These are phyloP conservation scores for Parnassius smintheus DNA, from an alignment of 2,888 invertebrate species.

Conservation along the genomic window DNA sequence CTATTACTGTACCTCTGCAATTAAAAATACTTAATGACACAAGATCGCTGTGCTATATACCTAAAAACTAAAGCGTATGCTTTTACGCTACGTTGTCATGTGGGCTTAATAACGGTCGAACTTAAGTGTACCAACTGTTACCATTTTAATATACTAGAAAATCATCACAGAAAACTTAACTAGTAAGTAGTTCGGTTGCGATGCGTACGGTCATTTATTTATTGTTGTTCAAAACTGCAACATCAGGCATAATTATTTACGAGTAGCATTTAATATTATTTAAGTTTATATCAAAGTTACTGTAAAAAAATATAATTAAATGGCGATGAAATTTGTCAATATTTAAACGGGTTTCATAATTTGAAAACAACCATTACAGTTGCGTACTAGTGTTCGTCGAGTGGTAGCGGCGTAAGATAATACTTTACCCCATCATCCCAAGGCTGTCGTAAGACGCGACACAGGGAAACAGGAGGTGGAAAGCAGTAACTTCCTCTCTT, in stretches of 20 bases:
- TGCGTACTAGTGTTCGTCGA: too few relatives aligned
- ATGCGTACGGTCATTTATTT: conserved; percentile 10
- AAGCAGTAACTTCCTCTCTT: too few relatives aligned
- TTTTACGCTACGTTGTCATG: conserved; percentile 25
- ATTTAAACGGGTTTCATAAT: too few relatives aligned
- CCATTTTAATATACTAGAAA: conserved; percentile 20
- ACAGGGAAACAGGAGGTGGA: too few relatives aligned
- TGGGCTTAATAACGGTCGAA: conserved; percentile 23
- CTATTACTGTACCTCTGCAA: conserved; percentile 17
- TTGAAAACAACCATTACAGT: too few relatives aligned
- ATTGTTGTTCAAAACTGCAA: neutral
- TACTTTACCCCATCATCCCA: too few relatives aligned
- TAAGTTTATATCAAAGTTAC: too few relatives aligned
- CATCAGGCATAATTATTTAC: neutral
- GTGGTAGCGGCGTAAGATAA: too few relatives aligned
- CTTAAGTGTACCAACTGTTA: conserved; percentile 9
- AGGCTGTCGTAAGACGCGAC: too few relatives aligned
- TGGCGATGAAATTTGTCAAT: too few relatives aligned
- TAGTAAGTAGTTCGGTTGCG: conserved; percentile 9
- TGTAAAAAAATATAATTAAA: too few relatives aligned
- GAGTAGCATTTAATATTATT: too few relatives aligned
- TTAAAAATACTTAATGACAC: conserved; percentile 27
- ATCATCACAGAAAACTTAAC: conserved; percentile 4
- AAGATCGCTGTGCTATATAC: conserved; percentile 4
- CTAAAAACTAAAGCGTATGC: conserved; percentile 1